Conservation (phyloP, 2,113 vertebrate species). For the Gadus chalcogrammus region DNA sequence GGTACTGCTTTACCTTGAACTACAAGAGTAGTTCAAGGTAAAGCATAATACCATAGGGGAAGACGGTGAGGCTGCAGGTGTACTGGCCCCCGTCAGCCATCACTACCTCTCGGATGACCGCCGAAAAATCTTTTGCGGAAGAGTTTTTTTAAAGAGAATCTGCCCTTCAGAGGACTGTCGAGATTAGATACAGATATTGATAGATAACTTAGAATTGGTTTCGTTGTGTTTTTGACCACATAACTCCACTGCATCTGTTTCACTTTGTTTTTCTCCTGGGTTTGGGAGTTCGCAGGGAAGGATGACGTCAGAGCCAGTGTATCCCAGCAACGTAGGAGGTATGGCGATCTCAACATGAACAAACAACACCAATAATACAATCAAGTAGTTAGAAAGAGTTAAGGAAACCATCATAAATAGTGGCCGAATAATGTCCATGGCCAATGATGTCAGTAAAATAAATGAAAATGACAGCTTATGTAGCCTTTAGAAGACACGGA, state of each 20-base stretch:
- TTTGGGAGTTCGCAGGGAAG: conserved; percentile 57
- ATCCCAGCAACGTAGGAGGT: conserved; percentile 44
- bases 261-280: rapidly evolving
- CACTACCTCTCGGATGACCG: conserved; percentile 55
- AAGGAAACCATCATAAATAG: too few relatives aligned
- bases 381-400: too few relatives aligned
- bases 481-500: too few relatives aligned
- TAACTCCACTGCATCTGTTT: conserved; percentile 56
- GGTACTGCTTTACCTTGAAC: conserved; percentile 57
- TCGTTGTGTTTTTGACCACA: not conserved
- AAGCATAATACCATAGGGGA: conserved; percentile 62
- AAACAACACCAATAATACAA: too few relatives aligned
- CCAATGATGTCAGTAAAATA: too few relatives aligned
- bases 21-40: conserved; percentile 48
- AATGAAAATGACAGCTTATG: too few relatives aligned
- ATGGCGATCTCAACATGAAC: conserved; percentile 1
- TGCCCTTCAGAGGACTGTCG: conserved; percentile 16
- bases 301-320: conserved; percentile 50
- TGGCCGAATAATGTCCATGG: too few relatives aligned
- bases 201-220: conserved; percentile 49
- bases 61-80: conserved; percentile 62
- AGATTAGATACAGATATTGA: rapidly evolving
- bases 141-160: conserved; percentile 20
- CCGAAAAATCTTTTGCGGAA: conserved; percentile 43
- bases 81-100: conserved; percentile 68